Percentiles rank a stretch among this genome's conserved stretches.
Conservation (phyloP, 2,797 vertebrate species). For the Anableps anableps region DNA sequence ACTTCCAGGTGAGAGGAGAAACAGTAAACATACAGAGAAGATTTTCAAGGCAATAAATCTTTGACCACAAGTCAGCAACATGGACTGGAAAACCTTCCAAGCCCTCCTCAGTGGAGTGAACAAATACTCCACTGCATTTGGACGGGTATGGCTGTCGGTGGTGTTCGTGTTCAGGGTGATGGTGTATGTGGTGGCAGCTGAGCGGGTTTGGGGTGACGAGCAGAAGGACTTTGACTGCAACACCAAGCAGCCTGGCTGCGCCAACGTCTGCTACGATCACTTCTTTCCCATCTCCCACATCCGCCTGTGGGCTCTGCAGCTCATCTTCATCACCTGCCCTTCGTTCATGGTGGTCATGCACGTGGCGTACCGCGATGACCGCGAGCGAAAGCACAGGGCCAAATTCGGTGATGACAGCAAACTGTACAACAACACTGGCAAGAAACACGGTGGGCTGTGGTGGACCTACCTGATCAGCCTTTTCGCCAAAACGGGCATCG, state of each 20-base stretch:
- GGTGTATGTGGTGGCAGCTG: constrained; percentile 96
- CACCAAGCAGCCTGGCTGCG: constrained; percentile 93
- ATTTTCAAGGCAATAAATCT: constrained; percentile 11
- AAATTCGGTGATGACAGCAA: constrained; percentile 83
- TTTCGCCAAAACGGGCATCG: constrained; percentile 89
- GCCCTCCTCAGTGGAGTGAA: constrained; percentile 93
- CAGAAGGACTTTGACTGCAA: constrained; percentile 99
- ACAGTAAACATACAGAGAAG: constrained; percentile 13
- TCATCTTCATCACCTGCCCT: constrained; percentile 97
- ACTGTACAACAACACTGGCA: constrained; percentile 89
- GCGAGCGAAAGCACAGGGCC: constrained; percentile 85
- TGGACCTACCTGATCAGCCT: constrained; percentile 98
- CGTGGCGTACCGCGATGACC: constrained; percentile 92
- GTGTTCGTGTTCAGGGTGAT: constrained; percentile 97
- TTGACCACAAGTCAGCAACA: constrained; percentile 64
- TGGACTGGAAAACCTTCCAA: constrained; percentile 98
- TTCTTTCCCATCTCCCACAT: constrained; percentile 98
- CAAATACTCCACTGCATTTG: constrained; percentile 95
- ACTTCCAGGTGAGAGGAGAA: constrained; percentile 48
- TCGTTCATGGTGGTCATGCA: constrained; percentile 97
- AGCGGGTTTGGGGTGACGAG: constrained; percentile 95
- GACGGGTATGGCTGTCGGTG: constrained; percentile 95
- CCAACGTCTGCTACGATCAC: constrained; percentile 93
- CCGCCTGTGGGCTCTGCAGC: constrained; percentile 97
- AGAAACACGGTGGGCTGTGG: constrained; percentile 96